Evolutionary conservation across 2,888 invertebrate genomes (phyloP).

Genomic region (Lithosia quadra): DNA sequence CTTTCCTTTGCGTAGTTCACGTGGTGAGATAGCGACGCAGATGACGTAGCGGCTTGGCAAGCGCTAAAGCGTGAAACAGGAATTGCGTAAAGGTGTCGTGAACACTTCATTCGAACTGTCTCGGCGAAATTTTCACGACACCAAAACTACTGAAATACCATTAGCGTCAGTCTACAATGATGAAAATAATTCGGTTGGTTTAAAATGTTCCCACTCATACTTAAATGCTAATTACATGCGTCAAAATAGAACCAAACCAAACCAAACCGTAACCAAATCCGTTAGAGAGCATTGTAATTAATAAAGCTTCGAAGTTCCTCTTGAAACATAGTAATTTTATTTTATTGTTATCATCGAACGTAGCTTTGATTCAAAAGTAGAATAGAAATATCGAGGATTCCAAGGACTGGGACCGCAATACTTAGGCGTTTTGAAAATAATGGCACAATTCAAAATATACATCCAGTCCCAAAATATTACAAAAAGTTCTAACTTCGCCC

Average conservation of each 20-base stretch:
- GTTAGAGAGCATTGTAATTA: conserved; percentile 15
- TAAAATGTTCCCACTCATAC: conserved; percentile 57
- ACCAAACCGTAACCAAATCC: conserved; percentile 18
- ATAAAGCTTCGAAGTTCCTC: conserved; percentile 22
- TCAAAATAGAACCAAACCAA: conserved; percentile 19
- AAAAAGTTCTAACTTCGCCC: no score
- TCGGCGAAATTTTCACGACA: conserved; percentile 73
- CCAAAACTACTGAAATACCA: conserved; percentile 79
- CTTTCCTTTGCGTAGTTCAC: conserved; percentile 69
- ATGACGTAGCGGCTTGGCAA: conserved; percentile 81
- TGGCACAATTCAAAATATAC: background rate
- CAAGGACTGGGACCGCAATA: no score
- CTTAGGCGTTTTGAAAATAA: background rate
- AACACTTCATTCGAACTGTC: conserved; percentile 76
- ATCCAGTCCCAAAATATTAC: background rate
- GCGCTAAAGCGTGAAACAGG: conserved; percentile 77
- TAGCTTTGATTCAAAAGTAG: background rate
- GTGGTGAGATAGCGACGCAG: conserved; percentile 63
- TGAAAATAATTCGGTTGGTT: conserved; percentile 66
- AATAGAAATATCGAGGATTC: no score
- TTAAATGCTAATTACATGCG: conserved; percentile 40
- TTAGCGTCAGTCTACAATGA: conserved; percentile 74
- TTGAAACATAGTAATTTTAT: background rate
- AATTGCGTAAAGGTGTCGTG: conserved; percentile 84
- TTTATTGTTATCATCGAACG: background rate